phyloP scores from a whole-genome alignment of 2,888 invertebrate genomes.

The Cantharis rustica region DNA sequence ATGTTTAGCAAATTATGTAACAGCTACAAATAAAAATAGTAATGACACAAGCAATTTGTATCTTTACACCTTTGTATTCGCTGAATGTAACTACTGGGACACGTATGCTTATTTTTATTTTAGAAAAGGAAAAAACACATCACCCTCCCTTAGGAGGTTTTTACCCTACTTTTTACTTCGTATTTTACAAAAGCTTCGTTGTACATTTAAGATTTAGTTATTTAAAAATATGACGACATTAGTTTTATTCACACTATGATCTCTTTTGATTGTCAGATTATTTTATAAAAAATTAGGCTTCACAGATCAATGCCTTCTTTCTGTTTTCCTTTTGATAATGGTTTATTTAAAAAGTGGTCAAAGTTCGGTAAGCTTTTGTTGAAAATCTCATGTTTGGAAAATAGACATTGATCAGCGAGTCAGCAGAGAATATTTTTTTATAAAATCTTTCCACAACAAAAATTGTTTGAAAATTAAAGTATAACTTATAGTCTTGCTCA shows the following conservation, averaged over 20 bases:
- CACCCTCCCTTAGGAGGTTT: no score
- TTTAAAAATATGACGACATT: background rate
- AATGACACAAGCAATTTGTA: background rate
- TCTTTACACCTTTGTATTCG: background rate
- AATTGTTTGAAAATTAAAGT: background rate
- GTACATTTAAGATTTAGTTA: no score
- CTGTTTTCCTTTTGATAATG: background rate
- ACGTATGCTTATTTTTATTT: no score
- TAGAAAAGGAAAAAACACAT: no score
- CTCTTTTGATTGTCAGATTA: background rate
- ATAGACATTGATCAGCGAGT: background rate
- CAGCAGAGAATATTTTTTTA: background rate
- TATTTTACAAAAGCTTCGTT: no score
- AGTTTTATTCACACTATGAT: background rate
- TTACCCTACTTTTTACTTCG: no score
- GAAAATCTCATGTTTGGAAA: background rate
- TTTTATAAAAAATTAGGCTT: background rate
- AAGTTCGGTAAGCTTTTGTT: background rate
- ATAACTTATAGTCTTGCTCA: background rate
- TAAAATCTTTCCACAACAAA: background rate
- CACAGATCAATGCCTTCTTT: background rate
- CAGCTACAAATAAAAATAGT: background rate
- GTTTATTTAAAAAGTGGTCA: background rate
- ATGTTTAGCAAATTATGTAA: background rate
- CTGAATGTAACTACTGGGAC: background rate